These are phyloP conservation scores for Brassicogethes aeneus DNA, from an alignment of 2,888 invertebrate species.

Conservation along the genomic window DNA sequence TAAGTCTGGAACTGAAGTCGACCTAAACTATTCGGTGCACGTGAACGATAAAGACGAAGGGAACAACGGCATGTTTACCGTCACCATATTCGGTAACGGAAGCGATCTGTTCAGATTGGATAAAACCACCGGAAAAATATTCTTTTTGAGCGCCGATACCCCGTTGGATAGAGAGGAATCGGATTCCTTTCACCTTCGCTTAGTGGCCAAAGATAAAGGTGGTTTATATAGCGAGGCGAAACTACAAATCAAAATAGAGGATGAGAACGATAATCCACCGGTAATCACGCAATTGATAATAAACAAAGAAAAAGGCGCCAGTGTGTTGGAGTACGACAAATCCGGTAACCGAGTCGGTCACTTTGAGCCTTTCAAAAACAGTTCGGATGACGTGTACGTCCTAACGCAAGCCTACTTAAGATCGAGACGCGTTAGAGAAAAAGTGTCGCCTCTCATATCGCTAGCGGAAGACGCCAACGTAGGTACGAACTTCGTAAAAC, in stretches of 20 bases:
- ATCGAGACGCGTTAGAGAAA: constrained; percentile 25
- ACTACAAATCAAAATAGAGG: constrained; percentile 60
- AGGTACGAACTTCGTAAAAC: constrained; percentile 58
- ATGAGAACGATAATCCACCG: constrained; percentile 76
- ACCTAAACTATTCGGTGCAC: constrained; percentile 56
- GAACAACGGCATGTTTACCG: constrained; percentile 57
- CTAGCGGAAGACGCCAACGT: constrained; percentile 65
- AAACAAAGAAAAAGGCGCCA: constrained; percentile 57
- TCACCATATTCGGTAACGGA: constrained; percentile 65
- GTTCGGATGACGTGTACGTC: constrained; percentile 23
- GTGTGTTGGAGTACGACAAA: constrained; percentile 55
- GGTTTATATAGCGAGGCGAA: constrained; percentile 67
- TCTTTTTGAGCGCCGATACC: constrained; percentile 41
- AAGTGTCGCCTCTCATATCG: constrained; percentile 51
- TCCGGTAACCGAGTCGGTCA: constrained; percentile 43
- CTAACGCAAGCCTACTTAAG: constrained; percentile 27
- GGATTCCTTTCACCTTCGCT: constrained; percentile 55
- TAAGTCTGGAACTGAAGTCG: constrained; percentile 57
- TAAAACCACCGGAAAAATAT: constrained; percentile 53
- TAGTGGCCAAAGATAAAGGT: constrained; percentile 70
- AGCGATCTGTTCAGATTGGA: constrained; percentile 65
- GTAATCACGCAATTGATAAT: constrained; percentile 61
- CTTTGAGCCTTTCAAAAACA: constrained; percentile 36
- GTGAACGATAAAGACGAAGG: constrained; percentile 67
- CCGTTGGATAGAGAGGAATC: constrained; percentile 67